These are phyloP conservation scores for Agelaius tricolor DNA, from an alignment of 2,113 vertebrate species.

Conservation along the genomic window DNA sequence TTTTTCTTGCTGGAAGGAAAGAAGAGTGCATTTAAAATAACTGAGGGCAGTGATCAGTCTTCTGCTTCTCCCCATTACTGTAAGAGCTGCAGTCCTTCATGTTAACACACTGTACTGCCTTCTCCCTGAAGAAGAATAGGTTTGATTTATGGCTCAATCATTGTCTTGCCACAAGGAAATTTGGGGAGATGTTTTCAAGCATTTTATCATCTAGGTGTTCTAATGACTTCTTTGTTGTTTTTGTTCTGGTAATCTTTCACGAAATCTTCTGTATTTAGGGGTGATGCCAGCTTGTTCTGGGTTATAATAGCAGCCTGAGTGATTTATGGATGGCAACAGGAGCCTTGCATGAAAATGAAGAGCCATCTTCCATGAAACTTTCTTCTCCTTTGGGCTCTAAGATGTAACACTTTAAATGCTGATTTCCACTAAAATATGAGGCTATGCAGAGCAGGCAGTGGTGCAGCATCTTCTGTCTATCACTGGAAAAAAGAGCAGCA, in stretches of 20 bases:
- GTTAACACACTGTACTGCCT: background rate
- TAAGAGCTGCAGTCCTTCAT: background rate
- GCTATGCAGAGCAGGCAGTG: background rate
- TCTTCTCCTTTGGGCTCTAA: background rate
- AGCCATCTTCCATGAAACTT: background rate
- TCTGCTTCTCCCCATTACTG: background rate
- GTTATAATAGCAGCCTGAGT: background rate
- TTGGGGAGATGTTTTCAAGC: background rate
- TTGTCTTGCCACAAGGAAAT: background rate
- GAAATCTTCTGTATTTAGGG: background rate
- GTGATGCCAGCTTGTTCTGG: background rate
- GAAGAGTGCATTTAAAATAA: background rate
- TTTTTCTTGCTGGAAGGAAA: background rate
- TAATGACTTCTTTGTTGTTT: background rate
- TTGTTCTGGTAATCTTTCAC: background rate
- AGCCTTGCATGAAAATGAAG: background rate
- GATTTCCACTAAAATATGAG: background rate
- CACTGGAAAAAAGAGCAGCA: background rate
- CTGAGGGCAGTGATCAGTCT: background rate
- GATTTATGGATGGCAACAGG: background rate
- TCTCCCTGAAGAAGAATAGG: background rate
- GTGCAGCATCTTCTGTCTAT: background rate
- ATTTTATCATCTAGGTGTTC: background rate
- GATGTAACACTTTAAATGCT: background rate
- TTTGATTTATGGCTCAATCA: constrained; percentile 1